Evolutionary conservation across 53 echinoderm and acorn worm species (phyloP), one percentile per base, ranked within the genome.

Genomic region (Zoroaster sp.): DNA sequence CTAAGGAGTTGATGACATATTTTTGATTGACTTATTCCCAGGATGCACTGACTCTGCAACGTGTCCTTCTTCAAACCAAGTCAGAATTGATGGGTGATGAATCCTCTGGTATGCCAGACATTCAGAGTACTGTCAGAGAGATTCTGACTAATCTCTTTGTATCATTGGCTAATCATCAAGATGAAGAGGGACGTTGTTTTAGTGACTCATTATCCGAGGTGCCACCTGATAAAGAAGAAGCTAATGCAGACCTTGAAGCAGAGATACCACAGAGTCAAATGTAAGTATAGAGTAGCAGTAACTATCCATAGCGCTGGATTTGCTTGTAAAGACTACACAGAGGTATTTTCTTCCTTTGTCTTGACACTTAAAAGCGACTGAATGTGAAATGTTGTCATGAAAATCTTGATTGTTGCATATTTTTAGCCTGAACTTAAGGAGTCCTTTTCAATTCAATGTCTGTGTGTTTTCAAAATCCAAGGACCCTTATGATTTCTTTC

Each of bases 161-260:
- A 32, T 97, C 97, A 3, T 70, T 97, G 44, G 97, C 95, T 77
- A 97, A 97, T 65, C 95, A 97, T 72, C 97, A 97, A 71, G 97
- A 97, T 53, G 97, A 97, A 73, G 97, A 97, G 47, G 97, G 97
- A 5, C 86, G 97, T 20, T 97, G 97, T 80, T 97, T 92, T 70
- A 97, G 95, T 68, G 97, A 97, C 73, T 97, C 97, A 5, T 74
- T 97, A 55, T 93, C 94, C 8, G 97, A 97, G 89, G 92, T 97
- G 43, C 94, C 97, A 5, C 90, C 92, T 4, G 95, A 91, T 71
- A 97, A 95, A 80, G 90, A 93, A 30, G 92, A 87, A 46, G 34
- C 65, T 18, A 33, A 4, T 44, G 92, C 44, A 17, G 68, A 73
- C 18, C 30, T 37, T 13, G 93, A 93, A 14, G 87, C 31, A 7